Base-by-base conservation (phyloP, 2,888 invertebrate species). In the Apodemia hepburni region DNA sequence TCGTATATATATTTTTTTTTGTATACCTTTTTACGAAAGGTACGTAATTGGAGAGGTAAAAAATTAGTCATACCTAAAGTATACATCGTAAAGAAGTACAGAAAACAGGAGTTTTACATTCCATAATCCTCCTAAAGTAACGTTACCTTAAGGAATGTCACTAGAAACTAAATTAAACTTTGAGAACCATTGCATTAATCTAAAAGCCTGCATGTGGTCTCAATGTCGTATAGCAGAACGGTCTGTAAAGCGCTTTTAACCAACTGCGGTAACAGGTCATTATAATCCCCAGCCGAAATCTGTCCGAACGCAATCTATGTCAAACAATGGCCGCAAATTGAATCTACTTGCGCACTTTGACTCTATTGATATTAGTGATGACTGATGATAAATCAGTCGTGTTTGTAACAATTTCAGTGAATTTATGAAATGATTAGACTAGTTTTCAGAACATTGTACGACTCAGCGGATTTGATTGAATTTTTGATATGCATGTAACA, bases 221-320 rank as follows among this genome's bases (percentile, higher is more conserved):
- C 22, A 54, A 5, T 54, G 11, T 29, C 15, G 15, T 54, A 27
- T n/a, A 27, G 54, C 15, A 15, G 54, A 27, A 15, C n/a, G 29
- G 15, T 29, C 22, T 51, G 15, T 29, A 57, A 57, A 57, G 54
- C 27, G 54, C 15, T 7, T 29, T 57, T 57, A 27, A 57, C 27
- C 54, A 27, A 54, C 22, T 54, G 54, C 22, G 54, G 54, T 54
- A 54, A 54, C 54, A 54, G 54, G 54, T 54, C 54, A 54, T 54
- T 54, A 54, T 22, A 15, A 57, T 29, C 54, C 54, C 29, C 6
- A 22, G n/a, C 29, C 54, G 7, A 29, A 27, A 22, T 27, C 54
- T 57, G 27, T 27, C 54, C 54, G 54, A 54, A 54, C 27, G 12
- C 54, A 57, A 57, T 57, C 54, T 15, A 57, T 57, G 22, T 57